A percentile compares a stretch with the other conserved stretches of the same genome.
Evolutionary conservation across 2,797 vertebrate genomes (phyloP).

Genomic region (Bovichtus diacanthus): DNA sequence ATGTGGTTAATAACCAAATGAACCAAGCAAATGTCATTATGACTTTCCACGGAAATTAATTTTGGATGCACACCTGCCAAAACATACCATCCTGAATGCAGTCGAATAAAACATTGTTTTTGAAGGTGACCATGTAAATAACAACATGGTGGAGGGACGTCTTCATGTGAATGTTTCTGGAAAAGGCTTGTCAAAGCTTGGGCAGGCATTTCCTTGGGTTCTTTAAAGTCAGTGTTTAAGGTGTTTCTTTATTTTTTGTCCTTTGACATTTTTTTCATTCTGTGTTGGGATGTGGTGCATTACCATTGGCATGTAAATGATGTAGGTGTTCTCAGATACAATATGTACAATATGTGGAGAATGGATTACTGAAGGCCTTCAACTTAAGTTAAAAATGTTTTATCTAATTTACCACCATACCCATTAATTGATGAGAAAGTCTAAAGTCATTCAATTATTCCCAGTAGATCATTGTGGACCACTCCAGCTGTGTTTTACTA

Average conservation of each 20-base stretch:
- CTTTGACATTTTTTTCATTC: background rate
- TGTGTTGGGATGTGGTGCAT: background rate
- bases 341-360: background rate
- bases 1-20: background rate
- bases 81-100: background rate
- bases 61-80: background rate
- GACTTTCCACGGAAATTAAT: background rate
- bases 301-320: background rate
- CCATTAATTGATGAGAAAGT: background rate
- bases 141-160: conserved; percentile 40
- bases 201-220: background rate
- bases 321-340: background rate
- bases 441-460: background rate
- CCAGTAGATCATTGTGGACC: background rate
- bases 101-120: background rate
- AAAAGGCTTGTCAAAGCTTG: background rate
- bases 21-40: background rate
- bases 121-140: background rate
- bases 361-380: background rate
- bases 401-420: no score
- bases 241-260: background rate
- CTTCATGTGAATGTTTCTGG: background rate
- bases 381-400: no score
- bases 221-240: background rate
- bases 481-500: background rate